A percentile compares a stretch with the other conserved stretches of the same genome.
Evolutionary conservation across 1,140 invertebrate species (phyloP).

Genomic region (Venturia canescens): DNA sequence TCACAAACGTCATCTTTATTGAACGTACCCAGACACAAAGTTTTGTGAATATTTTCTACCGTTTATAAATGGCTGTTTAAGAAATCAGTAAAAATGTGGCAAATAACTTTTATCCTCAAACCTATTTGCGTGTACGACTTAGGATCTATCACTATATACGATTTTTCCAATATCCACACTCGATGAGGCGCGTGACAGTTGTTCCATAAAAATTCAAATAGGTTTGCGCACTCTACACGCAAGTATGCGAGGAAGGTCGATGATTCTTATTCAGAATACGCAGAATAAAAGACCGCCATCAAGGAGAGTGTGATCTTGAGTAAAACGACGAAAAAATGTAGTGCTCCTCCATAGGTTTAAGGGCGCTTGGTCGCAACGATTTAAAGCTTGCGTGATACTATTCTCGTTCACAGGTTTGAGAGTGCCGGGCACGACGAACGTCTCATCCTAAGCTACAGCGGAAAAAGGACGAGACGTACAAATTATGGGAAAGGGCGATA

Average conservation of each 20-base stretch:
- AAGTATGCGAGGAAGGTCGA: conserved; percentile 50
- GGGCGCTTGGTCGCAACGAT: not conserved
- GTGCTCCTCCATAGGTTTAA: conserved; percentile 35
- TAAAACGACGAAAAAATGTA: conserved; percentile 49
- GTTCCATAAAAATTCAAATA: conserved; percentile 31
- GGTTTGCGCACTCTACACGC: not conserved
- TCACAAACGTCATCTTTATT: not conserved
- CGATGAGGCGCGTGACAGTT: conserved; percentile 31
- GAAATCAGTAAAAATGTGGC: not conserved
- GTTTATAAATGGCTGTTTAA: not conserved
- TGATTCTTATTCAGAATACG: conserved; percentile 29
- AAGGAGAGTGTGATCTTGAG: conserved; percentile 21
- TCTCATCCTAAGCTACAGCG: conserved; percentile 56
- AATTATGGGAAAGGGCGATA: conserved; percentile 76
- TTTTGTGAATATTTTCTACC: not conserved
- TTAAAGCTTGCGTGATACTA: conserved; percentile 40
- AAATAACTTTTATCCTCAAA: conserved; percentile 45
- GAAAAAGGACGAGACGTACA: conserved; percentile 60
- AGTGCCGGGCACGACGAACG: conserved; percentile 57
- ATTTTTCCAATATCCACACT: conserved; percentile 32
- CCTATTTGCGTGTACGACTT: conserved; percentile 34
- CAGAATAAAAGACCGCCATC: not conserved
- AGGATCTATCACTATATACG: not conserved
- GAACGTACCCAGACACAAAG: too few relatives aligned
- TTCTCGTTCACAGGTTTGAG: conserved; percentile 66